These are phyloP conservation scores for Peromyscus eremicus DNA, from an alignment of 2,797 vertebrate species.

Conservation along the genomic window DNA sequence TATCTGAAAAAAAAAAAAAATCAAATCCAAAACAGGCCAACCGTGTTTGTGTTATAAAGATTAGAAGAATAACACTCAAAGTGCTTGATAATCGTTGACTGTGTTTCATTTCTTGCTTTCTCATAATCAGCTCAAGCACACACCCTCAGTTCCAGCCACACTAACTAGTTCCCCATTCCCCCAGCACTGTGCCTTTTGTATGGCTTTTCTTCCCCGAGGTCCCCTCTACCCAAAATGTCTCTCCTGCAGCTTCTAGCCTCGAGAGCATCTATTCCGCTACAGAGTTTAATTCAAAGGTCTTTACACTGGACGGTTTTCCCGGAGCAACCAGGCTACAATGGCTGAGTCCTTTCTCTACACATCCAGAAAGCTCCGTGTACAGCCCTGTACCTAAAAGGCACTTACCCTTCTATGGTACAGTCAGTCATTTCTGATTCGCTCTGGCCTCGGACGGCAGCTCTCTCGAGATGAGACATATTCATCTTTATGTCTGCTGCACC, in stretches of 20 bases:
- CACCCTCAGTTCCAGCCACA: neutral
- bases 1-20: neutral
- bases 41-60: neutral
- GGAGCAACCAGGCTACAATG: neutral
- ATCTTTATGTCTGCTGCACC: slow-evolving; percentile 52
- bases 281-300: slow-evolving; percentile 23
- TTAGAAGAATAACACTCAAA: neutral
- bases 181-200: neutral
- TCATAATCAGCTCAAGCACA: neutral
- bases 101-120: neutral
- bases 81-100: neutral
- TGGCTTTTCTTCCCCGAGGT: neutral
- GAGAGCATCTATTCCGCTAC: slow-evolving; percentile 44
- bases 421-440: slow-evolving; percentile 26
- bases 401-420: slow-evolving; percentile 12
- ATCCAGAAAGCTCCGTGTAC: neutral
- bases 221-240: neutral
- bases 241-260: neutral
- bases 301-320: slow-evolving; percentile 16
- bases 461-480: slow-evolving; percentile 31
- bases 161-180: neutral
- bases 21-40: neutral
- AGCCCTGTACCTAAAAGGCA: neutral
- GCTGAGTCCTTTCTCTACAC: neutral
- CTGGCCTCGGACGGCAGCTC: slow-evolving; percentile 49